Conservation (phyloP, 1,140 invertebrate genomes). For the Trichogramma pretiosum region DNA sequence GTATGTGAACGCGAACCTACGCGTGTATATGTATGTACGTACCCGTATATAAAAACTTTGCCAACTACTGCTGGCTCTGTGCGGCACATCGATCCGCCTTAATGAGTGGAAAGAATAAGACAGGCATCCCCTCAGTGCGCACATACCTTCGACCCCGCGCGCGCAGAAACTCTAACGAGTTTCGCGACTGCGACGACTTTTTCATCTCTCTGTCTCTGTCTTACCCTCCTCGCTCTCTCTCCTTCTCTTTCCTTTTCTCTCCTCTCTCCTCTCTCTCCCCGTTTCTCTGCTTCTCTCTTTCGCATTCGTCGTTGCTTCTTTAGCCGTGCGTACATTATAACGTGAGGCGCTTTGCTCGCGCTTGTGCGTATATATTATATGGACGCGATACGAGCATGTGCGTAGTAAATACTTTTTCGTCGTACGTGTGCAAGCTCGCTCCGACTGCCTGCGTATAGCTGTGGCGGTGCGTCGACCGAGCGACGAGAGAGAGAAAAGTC, state of each 20-base stretch:
- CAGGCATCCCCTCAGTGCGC: slow-evolving; percentile 27
- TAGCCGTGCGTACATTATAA: no score
- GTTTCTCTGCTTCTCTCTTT: not conserved
- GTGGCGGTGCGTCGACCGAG: no score
- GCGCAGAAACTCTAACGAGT: no score
- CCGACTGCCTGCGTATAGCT: no score
- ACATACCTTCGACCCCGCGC: slow-evolving; percentile 10
- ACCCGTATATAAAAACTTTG: no score
- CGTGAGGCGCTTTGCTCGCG: not conserved
- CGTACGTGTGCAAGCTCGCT: no score
- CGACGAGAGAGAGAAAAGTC: no score
- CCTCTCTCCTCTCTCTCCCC: not conserved
- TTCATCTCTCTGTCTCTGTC: slow-evolving; percentile 19
- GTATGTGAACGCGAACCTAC: no score
- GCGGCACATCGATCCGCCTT: slow-evolving; percentile 44
- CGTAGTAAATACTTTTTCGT: no score
- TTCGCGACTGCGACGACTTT: not conserved
- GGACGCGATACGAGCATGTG: no score
- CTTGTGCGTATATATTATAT: slow-evolving; percentile 1
- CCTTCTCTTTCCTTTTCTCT: not conserved
- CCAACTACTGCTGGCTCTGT: no score
- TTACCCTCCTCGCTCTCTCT: not conserved
- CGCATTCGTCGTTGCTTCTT: not conserved
- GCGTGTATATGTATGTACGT: no score
- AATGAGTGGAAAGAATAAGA: slow-evolving; percentile 48